Evolutionary conservation across 2,113 vertebrate genomes (phyloP).

Genomic region (Tetrao urogallus): DNA sequence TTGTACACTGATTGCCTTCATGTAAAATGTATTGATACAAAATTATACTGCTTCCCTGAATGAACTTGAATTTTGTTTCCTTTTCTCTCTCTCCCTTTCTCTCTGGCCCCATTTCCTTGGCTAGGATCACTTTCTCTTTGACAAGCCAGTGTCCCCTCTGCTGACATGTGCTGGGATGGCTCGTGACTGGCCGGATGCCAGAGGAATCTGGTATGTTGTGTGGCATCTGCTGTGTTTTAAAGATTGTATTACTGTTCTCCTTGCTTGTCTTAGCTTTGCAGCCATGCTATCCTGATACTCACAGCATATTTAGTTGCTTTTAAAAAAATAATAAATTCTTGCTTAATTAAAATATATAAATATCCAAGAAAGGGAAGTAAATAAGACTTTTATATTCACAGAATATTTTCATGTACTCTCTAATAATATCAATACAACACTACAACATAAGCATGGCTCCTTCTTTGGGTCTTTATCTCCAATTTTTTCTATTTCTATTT

Average conservation of each 20-base stretch:
- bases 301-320: slow-evolving; percentile 20
- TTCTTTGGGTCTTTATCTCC: neutral
- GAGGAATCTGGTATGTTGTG: slow-evolving; percentile 92
- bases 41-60: neutral
- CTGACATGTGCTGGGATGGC: slow-evolving; percentile 94
- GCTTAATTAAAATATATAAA: neutral
- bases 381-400: neutral
- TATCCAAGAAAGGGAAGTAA: neutral
- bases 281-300: neutral
- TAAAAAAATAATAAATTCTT: neutral
- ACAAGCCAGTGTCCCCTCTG: slow-evolving; percentile 93
- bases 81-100: neutral
- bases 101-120: neutral
- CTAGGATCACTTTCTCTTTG: slow-evolving; percentile 95
- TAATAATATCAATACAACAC: neutral
- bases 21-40: neutral
- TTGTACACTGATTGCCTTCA: neutral
- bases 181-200: slow-evolving; percentile 93
- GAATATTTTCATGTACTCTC: neutral
- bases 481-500: neutral
- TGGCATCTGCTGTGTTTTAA: neutral
- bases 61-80: neutral
- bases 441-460: neutral
- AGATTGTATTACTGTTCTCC: neutral
- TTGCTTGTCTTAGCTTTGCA: slow-evolving; percentile 56